Evolutionary conservation across 1,140 invertebrate genomes (phyloP).

Genomic region (Drusus annulatus): DNA sequence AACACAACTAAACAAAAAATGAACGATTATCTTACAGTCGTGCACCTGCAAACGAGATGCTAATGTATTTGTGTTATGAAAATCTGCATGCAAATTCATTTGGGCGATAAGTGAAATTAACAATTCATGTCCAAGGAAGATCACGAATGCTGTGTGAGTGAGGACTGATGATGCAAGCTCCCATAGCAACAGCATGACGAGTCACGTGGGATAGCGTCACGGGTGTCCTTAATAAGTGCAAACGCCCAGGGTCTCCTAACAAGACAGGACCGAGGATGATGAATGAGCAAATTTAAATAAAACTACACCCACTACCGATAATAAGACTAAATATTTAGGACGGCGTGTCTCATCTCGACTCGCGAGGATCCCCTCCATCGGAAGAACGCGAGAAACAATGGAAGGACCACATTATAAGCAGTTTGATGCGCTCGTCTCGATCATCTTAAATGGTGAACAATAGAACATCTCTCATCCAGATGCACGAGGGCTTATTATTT

Average conservation of each 20-base stretch:
- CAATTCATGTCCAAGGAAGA: constrained; percentile 22
- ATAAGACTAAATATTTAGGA: neutral
- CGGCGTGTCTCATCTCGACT: too few relatives aligned
- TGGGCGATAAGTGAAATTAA: constrained; percentile 20
- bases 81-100: neutral
- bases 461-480: neutral
- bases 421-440: constrained; percentile 18
- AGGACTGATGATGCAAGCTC: neutral
- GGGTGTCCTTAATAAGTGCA: constrained; percentile 5
- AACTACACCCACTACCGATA: constrained; percentile 5
- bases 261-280: constrained; percentile 8
- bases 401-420: neutral
- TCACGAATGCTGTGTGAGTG: neutral
- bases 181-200: neutral
- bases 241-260: constrained; percentile 24
- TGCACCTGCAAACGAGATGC: constrained; percentile 1
- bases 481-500: constrained; percentile 1
- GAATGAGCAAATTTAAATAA: constrained; percentile 31
- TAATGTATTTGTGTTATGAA: constrained; percentile 2
- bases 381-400: constrained; percentile 22
- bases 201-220: neutral
- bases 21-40: neutral
- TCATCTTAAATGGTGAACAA: constrained; percentile 32
- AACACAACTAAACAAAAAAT: too few relatives aligned
- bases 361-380: constrained; percentile 17